phyloP scores from a whole-genome alignment of 2,113 vertebrate genomes.

The Neotoma lepida region DNA sequence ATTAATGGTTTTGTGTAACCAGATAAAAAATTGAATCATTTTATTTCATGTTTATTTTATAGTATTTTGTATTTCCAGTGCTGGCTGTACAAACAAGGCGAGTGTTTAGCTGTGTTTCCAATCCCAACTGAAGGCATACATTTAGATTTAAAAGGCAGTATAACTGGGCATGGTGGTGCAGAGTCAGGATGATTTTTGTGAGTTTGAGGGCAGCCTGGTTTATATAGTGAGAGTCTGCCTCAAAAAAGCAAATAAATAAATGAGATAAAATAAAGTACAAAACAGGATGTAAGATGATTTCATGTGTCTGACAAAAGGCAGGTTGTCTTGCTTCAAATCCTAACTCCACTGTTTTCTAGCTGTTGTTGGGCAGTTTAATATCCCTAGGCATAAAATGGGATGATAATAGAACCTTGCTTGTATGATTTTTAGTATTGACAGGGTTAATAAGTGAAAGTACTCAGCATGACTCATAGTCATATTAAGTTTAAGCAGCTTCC shows the following conservation, averaged over 20 bases:
- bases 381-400: background rate
- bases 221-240: background rate
- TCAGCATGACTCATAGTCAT: background rate
- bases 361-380: conserved; percentile 9
- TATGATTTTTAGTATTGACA: background rate
- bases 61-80: background rate
- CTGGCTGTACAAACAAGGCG: background rate
- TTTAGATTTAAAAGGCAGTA: background rate
- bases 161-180: background rate
- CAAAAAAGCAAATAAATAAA: background rate
- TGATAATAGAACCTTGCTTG: conserved; percentile 6
- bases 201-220: background rate
- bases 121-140: background rate
- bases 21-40: background rate
- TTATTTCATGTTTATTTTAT: background rate
- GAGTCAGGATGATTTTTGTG: background rate
- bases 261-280: background rate
- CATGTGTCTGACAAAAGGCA: background rate
- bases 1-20: background rate
- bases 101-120: background rate
- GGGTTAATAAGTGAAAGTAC: background rate
- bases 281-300: background rate
- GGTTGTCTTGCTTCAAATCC: conserved; percentile 20
- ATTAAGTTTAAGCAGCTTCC: background rate
- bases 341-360: background rate